Evolutionary conservation across 2,797 vertebrate genomes (phyloP).

Genomic region (Amazonetta brasiliensis): DNA sequence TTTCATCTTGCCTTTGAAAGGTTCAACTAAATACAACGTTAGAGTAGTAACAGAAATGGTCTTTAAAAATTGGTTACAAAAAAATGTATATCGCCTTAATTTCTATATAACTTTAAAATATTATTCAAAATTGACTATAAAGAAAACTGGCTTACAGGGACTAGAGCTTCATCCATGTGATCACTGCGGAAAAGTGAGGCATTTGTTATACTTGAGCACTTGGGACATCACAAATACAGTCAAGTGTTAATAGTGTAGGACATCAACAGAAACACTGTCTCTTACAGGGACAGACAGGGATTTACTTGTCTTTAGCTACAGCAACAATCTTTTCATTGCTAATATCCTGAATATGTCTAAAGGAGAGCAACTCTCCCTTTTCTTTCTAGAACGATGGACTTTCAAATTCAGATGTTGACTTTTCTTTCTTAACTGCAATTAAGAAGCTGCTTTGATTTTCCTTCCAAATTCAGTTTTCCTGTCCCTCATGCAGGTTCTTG

Average conservation of each 20-base stretch:
- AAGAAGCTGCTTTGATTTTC: neutral
- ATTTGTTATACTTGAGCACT: neutral
- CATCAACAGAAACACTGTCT: neutral
- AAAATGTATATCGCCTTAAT: neutral
- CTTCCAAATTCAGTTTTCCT: neutral
- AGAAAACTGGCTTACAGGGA: neutral
- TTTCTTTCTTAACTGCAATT: neutral
- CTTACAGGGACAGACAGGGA: neutral
- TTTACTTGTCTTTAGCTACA: neutral
- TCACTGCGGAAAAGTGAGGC: neutral
- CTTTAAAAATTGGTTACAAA: neutral
- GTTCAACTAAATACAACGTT: neutral
- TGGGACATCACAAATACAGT: neutral
- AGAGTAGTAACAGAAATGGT: neutral
- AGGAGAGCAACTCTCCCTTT: neutral
- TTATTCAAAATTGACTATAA: neutral
- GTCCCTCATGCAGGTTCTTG: neutral
- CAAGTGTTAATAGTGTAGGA: neutral
- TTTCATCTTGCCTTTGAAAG: neutral
- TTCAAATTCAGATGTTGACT: neutral
- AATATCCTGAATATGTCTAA: neutral
- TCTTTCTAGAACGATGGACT: neutral
- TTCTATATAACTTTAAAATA: neutral
- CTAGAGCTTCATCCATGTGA: neutral
- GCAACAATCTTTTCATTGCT: neutral